These are phyloP conservation scores for Notothenia coriiceps DNA, from an alignment of 2,113 vertebrate genomes.

Conservation along the genomic window DNA sequence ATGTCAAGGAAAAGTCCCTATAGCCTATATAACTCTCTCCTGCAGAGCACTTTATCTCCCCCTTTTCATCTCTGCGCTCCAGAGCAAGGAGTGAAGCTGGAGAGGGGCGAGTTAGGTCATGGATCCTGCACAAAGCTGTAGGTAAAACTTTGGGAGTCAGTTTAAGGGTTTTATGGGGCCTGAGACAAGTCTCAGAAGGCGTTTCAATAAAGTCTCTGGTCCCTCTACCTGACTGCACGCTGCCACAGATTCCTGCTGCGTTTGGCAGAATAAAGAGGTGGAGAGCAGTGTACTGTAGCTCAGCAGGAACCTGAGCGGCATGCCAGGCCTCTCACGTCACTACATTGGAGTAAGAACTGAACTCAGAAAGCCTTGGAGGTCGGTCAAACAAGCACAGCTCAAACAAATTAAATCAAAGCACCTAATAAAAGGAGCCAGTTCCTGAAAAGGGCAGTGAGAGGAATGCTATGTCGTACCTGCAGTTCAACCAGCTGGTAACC, in stretches of 20 bases:
- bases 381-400: constrained; percentile 14
- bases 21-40: constrained; percentile 59
- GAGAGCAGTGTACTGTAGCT: constrained; percentile 36
- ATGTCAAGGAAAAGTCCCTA: constrained; percentile 59
- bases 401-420: constrained; percentile 46
- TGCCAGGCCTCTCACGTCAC: constrained; percentile 63
- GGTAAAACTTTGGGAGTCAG: constrained; percentile 12
- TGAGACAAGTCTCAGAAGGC: constrained; percentile 36
- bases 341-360: constrained; percentile 28
- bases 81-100: constrained; percentile 11
- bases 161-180: constrained; percentile 52
- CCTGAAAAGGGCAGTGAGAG: neutral
- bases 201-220: constrained; percentile 57
- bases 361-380: constrained; percentile 56
- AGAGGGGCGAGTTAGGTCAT: constrained; percentile 46
- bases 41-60: constrained; percentile 56
- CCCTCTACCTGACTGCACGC: constrained; percentile 53
- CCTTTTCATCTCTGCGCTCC: constrained; percentile 55
- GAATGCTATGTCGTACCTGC: constrained; percentile 14
- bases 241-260: constrained; percentile 48
- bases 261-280: constrained; percentile 45
- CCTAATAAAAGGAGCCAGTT: constrained; percentile 48
- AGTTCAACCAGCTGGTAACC: constrained; percentile 27
- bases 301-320: constrained; percentile 38
- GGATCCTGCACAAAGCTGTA: constrained; percentile 32